Conservation (phyloP, 2,888 invertebrate species). For the Nephrotoma appendiculata region DNA sequence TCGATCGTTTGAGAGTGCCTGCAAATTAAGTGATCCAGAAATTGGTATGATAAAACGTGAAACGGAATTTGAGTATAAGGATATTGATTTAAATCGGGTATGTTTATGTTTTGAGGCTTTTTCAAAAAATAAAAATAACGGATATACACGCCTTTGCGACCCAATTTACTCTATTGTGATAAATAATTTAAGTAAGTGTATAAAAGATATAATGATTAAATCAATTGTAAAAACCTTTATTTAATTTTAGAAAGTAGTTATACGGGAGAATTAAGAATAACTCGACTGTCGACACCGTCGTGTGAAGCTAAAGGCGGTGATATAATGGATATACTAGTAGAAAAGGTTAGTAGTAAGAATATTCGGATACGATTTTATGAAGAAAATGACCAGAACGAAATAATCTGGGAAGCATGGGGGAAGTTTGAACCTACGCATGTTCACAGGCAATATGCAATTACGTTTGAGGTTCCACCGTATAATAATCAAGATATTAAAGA, state of each 20-base stretch:
- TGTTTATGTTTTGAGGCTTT: background rate
- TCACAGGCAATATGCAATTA: conserved; percentile 81
- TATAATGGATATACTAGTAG: conserved; percentile 67
- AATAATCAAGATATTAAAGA: conserved; percentile 44
- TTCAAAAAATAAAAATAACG: background rate
- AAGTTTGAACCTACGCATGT: conserved; percentile 41
- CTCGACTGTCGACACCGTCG: conserved; percentile 52
- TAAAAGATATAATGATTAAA: background rate
- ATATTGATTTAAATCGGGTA: background rate
- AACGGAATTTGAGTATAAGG: background rate
- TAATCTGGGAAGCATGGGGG: conserved; percentile 44
- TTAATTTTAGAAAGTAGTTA: conserved; percentile 53
- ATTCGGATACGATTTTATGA: conserved; percentile 54
- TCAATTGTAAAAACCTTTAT: conserved; percentile 3
- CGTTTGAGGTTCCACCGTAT: conserved; percentile 71
- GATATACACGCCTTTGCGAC: background rate
- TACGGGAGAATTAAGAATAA: conserved; percentile 71
- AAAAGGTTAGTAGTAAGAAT: conserved; percentile 73
- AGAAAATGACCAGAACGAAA: conserved; percentile 46
- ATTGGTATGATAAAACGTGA: background rate
- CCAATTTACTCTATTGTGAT: background rate
- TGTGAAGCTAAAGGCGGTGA: conserved; percentile 62
- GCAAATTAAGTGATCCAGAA: background rate
- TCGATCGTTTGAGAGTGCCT: background rate
- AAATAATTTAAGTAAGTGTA: background rate